A percentile compares a stretch with the other conserved stretches of the same genome.
Conservation (phyloP, 2,888 invertebrate species). For the Empis stercorea region DNA sequence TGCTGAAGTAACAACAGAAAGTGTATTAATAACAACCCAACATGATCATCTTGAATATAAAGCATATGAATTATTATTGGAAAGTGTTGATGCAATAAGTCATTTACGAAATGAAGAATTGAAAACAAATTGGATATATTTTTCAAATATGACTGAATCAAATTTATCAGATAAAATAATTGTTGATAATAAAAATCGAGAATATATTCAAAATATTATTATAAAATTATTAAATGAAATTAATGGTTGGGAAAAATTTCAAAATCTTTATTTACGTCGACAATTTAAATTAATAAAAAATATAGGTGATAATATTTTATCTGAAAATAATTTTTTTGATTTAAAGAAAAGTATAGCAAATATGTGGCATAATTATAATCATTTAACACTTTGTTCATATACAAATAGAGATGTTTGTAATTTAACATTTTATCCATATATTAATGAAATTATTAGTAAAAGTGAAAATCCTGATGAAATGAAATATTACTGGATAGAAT, state of each 20-base stretch:
- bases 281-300: slow-evolving; percentile 63
- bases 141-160: too few species aligned
- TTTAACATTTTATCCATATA: slow-evolving; percentile 59
- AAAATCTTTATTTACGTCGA: slow-evolving; percentile 52
- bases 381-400: slow-evolving; percentile 62
- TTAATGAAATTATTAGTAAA: slow-evolving; percentile 51
- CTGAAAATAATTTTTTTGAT: slow-evolving; percentile 51
- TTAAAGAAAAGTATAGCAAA: slow-evolving; percentile 49
- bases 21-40: too few species aligned
- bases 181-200: too few species aligned
- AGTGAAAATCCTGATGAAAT: slow-evolving; percentile 67
- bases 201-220: too few species aligned
- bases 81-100: too few species aligned
- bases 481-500: slow-evolving; percentile 64
- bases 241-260: slow-evolving; percentile 49
- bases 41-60: too few species aligned
- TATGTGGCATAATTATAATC: slow-evolving; percentile 69
- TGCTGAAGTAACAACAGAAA: too few species aligned
- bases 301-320: slow-evolving; percentile 58
- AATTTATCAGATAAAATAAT: too few species aligned
- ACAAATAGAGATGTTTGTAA: slow-evolving; percentile 51
- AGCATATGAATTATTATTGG: too few species aligned
- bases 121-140: too few species aligned
- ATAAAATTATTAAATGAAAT: too few species aligned
- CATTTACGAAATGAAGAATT: too few species aligned